Conservation (phyloP, 2,888 invertebrate genomes). For the Pinctada fucata region DNA sequence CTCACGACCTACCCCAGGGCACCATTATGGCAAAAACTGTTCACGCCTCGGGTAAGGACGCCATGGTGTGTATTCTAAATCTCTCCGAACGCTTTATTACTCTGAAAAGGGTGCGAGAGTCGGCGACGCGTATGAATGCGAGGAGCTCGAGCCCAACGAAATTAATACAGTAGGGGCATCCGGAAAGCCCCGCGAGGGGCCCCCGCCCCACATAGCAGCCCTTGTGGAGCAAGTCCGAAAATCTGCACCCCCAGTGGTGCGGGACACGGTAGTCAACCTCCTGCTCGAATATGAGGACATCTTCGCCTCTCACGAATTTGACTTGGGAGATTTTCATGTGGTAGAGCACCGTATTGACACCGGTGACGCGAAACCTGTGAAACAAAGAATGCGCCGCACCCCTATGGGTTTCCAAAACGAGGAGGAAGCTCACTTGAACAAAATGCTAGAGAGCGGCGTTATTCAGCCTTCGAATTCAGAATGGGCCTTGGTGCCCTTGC, state of each 20-base stretch:
- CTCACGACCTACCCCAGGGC: neutral
- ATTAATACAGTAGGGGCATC: too few relatives aligned
- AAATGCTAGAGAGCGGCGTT: conserved; percentile 35
- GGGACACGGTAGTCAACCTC: neutral
- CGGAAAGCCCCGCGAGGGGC: too few relatives aligned
- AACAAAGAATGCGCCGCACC: conserved; percentile 35
- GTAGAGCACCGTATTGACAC: conserved; percentile 39
- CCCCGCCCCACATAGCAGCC: too few relatives aligned
- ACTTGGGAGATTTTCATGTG: conserved; percentile 32
- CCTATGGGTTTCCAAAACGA: conserved; percentile 36
- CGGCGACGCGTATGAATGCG: neutral
- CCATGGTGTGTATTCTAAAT: neutral
- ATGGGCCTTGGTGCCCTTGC: conserved; percentile 37
- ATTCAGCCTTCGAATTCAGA: conserved; percentile 37
- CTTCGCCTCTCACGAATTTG: conserved; percentile 34
- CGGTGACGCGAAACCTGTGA: conserved; percentile 28
- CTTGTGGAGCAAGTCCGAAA: too few relatives aligned
- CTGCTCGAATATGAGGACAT: conserved; percentile 30
- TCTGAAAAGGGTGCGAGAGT: neutral
- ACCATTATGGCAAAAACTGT: neutral
- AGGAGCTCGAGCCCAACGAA: neutral
- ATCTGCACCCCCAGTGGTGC: neutral
- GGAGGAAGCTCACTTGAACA: conserved; percentile 40
- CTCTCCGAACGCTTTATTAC: neutral
- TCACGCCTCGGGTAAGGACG: neutral